Base-by-base conservation (phyloP, 2,113 vertebrate genomes). In the Channa argus region DNA sequence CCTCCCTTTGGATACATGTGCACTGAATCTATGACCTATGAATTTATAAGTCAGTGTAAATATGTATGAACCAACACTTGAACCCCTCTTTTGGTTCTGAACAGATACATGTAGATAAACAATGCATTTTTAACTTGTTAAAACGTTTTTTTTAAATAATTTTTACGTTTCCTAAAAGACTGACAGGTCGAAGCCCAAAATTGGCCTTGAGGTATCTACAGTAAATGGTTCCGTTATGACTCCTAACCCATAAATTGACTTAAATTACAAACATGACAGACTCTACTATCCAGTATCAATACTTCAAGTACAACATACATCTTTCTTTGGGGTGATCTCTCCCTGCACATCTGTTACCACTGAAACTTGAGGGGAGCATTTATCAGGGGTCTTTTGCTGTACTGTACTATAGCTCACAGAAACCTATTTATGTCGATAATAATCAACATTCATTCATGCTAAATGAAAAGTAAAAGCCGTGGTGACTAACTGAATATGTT, bases 231-330 rank as follows among this genome's bases (percentile, higher is more conserved):
- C 67, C 67, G 69, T 76, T 72, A 79, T 51, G 60, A 62, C 74
- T 80, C 73, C 68, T 37, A 51, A 77, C 65, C 72, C 71, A 63
- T 78, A 74, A 66, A 79, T 14, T 83, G 86, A 76, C 71, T 61
- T 78, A 74, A 66, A 79, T 14, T 83, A 84, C 76, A 88, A 90
- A 87, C 87, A 90, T 38, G 71, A 85, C 60, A 24, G 82, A 37
- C 50, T 63, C 53, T 41, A 4, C 47, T 47, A 60, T 82, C 79
- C 47, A 65, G 62, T 1, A 65, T 80, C 75, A 61, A 13, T 62
- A 72, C 63, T 63, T 72, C 85, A 83, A 69, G 52, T 86, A 8
- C 51, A 84, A 78, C 90, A 85, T 14, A 53, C 85, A 77, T 80
- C 67, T 71, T 24, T 24, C 14, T 8, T 62, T 3, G 11, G n/a